Conservation (phyloP, 2,888 invertebrate species). For the Netelia melanura region DNA sequence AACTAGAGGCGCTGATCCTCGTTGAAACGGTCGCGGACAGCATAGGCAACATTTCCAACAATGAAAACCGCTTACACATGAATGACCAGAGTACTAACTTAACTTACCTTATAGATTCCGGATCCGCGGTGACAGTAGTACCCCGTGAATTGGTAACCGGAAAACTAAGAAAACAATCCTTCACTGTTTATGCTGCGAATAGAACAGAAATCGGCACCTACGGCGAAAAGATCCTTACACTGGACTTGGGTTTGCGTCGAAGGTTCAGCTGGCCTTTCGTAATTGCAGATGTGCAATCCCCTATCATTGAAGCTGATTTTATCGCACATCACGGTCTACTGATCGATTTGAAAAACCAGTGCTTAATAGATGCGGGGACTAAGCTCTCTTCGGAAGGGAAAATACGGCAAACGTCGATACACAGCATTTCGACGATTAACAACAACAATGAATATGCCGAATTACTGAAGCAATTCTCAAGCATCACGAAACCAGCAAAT, state of each 20-base stretch:
- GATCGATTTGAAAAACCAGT: constrained; percentile 5
- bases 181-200: constrained; percentile 37
- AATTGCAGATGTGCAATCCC: constrained; percentile 25
- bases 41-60: neutral
- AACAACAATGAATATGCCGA: neutral
- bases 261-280: constrained; percentile 27
- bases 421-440: constrained; percentile 18
- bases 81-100: constrained; percentile 38
- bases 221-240: neutral
- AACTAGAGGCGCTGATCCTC: constrained; percentile 48
- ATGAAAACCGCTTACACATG: constrained; percentile 50
- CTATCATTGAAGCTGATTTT: constrained; percentile 36
- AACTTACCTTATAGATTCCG: constrained; percentile 63
- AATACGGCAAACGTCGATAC: neutral
- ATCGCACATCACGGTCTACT: constrained; percentile 6
- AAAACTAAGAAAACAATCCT: neutral
- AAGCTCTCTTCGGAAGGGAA: neutral
- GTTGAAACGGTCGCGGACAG: constrained; percentile 46
- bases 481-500: constrained; percentile 3
- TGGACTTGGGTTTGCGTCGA: constrained; percentile 22
- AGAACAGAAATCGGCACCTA: constrained; percentile 19
- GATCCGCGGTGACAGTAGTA: constrained; percentile 62
- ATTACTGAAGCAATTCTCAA: neutral
- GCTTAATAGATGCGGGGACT: neutral
- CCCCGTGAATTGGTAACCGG: constrained; percentile 16